A percentile compares a stretch with the other conserved stretches of the same genome.
Conservation (phyloP, 2,113 vertebrate genomes). For the Lethenteron reissneri region DNA sequence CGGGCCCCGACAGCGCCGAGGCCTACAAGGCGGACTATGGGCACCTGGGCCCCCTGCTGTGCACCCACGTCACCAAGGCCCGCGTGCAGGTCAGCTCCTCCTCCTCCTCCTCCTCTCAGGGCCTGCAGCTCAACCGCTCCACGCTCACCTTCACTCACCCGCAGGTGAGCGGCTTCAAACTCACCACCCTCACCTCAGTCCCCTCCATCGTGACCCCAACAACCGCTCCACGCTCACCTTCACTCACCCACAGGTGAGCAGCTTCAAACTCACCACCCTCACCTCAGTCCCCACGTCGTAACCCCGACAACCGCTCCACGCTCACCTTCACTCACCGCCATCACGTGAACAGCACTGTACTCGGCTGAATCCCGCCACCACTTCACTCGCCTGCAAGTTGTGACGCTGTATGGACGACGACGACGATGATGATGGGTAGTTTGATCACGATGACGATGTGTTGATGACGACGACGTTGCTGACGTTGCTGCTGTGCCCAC, state of each 20-base stretch:
- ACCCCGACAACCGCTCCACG: background rate
- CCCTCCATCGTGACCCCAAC: background rate
- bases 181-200: background rate
- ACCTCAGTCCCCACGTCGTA: background rate
- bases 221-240: conserved; percentile 77
- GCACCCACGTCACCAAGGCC: conserved; percentile 60
- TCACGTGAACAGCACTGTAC: too few relatives aligned
- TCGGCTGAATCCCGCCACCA: too few relatives aligned
- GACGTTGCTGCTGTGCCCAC: too few relatives aligned
- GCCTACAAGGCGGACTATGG: conserved; percentile 54
- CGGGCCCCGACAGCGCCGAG: conserved; percentile 45
- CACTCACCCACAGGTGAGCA: conserved; percentile 25
- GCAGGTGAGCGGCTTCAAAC: background rate
- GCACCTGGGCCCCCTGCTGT: conserved; percentile 51
- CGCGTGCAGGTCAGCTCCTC: conserved; percentile 46
- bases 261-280: background rate
- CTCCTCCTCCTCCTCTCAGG: conserved; percentile 20
- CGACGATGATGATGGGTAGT: background rate
- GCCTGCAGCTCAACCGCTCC: conserved; percentile 68
- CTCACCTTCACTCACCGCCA: conserved; percentile 11
- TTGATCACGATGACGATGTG: background rate
- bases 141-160: conserved; percentile 83
- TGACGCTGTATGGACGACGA: too few relatives aligned
- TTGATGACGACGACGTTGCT: too few relatives aligned
- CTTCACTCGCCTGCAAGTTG: too few relatives aligned